Evolutionary conservation across 2,797 vertebrate species (phyloP), one percentile per base, ranked within the genome.

Genomic region (Loris lydekkerianus): DNA sequence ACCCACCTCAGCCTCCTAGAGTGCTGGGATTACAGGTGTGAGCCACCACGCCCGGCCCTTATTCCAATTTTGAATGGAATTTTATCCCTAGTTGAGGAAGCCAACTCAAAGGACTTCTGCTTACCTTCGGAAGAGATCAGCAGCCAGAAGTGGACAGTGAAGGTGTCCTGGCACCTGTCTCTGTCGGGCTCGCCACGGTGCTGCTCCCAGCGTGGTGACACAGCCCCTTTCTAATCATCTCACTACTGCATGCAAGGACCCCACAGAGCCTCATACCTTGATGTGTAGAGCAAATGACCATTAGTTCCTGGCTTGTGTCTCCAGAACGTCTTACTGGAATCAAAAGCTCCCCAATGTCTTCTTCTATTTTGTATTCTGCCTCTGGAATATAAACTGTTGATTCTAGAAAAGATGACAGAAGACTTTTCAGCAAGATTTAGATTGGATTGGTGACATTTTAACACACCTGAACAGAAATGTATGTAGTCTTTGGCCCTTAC

Each of bases 321-420:
- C 99, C 99, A 84, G 99, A 99, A 60, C 99, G 98, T 58, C 94
- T 98, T 34, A 99, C 98, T 5, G 99, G 99, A 78, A 99, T 98
- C 73, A 99, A 84, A 72, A 99, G 96, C 97, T 99, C 99, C 65
- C 99, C 99, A 94, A 98, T 85, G 25, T 99, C 99, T 98, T 99
- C 99, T 91, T 99, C 98, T 65, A 99, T 98, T 96, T 95, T 98
- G 78, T 98, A 99, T 97, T 99, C 99, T 37, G 98, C 98, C 76
- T 99, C 98, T 96, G 99, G 99, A 97, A 99, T 99, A 96, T 98
- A 99, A 87, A 99, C 99, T 0, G 98, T 99, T 20, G 99, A 99
- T 97, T 99, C 99, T 99, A 97, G 94, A 97, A 97, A 90, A 89
- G 53, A 92, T 1, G 3, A 7, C 40, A 77, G 95, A 76, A 94